Percentiles rank a stretch among this genome's conserved stretches.
Evolutionary conservation across 2,888 invertebrate genomes (phyloP).

Genomic region (Plagodis dolabraria): DNA sequence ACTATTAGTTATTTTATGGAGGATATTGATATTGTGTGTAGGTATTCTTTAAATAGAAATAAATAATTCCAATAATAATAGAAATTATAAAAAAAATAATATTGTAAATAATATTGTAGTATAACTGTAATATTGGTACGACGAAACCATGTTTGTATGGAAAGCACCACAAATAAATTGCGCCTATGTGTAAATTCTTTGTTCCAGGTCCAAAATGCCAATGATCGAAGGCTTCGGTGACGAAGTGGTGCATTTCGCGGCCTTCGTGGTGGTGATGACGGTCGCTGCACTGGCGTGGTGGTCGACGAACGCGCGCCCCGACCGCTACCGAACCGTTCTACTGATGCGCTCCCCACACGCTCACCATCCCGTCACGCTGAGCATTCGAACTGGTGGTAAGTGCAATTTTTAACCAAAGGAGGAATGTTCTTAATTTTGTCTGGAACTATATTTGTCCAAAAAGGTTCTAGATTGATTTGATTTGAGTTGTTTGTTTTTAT

Average conservation of each 20-base stretch:
- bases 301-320: slow-evolving; percentile 89
- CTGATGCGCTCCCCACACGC: slow-evolving; percentile 79
- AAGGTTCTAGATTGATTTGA: no score
- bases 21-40: no score
- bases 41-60: no score
- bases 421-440: background rate
- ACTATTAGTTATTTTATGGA: no score
- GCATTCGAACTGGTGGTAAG: slow-evolving; percentile 65
- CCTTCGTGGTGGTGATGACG: slow-evolving; percentile 80
- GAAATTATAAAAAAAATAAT: no score
- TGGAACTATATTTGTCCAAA: no score
- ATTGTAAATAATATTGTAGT: no score
- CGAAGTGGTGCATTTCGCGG: slow-evolving; percentile 91
- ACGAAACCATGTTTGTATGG: no score
- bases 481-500: no score
- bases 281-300: slow-evolving; percentile 91
- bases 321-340: slow-evolving; percentile 88
- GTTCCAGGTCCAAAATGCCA: slow-evolving; percentile 83
- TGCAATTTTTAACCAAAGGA: slow-evolving; percentile 5
- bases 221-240: slow-evolving; percentile 93
- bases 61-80: no score
- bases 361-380: slow-evolving; percentile 69
- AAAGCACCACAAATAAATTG: background rate
- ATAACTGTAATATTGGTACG: no score
- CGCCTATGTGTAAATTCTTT: background rate